These are phyloP conservation scores for Acrossocheilus fasciatus DNA, from an alignment of 2,797 vertebrate species.

Conservation along the genomic window DNA sequence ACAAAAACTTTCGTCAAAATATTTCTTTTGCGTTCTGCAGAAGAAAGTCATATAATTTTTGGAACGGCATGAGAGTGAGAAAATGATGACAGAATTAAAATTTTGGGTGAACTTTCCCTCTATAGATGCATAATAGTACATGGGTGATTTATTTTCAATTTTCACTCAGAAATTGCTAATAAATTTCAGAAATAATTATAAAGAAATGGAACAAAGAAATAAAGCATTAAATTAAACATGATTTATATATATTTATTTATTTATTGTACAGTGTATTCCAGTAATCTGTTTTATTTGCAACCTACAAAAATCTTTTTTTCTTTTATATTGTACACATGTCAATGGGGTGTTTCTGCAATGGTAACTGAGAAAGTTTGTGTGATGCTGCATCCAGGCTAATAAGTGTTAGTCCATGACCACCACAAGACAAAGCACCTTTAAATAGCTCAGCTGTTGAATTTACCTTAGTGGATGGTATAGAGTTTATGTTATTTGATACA, in stretches of 20 bases:
- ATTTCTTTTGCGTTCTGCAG: background rate
- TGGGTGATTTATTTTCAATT: too few relatives aligned
- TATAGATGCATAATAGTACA: background rate
- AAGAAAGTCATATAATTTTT: background rate
- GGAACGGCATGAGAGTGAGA: too few relatives aligned
- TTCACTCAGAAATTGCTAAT: too few relatives aligned
- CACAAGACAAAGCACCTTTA: background rate
- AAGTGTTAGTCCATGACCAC: constrained; percentile 3
- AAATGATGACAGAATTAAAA: too few relatives aligned
- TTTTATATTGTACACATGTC: background rate
- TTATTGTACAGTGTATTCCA: too few relatives aligned
- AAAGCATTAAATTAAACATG: too few relatives aligned
- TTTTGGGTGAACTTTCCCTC: too few relatives aligned
- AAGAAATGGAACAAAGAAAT: too few relatives aligned
- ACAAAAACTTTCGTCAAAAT: background rate
- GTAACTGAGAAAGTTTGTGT: background rate
- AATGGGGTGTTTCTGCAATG: background rate
- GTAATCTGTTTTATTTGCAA: too few relatives aligned
- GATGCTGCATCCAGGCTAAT: background rate
- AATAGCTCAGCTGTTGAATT: constrained; percentile 19
- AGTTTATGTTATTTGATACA: constrained; percentile 45
- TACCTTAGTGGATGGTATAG: constrained; percentile 20
- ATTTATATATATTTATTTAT: too few relatives aligned
- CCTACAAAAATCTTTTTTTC: too few relatives aligned
- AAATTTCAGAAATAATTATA: too few relatives aligned